A percentile compares a stretch with the other conserved stretches of the same genome.
Conservation (phyloP, 2,797 vertebrate genomes). For the Tamandua tetradactyla region DNA sequence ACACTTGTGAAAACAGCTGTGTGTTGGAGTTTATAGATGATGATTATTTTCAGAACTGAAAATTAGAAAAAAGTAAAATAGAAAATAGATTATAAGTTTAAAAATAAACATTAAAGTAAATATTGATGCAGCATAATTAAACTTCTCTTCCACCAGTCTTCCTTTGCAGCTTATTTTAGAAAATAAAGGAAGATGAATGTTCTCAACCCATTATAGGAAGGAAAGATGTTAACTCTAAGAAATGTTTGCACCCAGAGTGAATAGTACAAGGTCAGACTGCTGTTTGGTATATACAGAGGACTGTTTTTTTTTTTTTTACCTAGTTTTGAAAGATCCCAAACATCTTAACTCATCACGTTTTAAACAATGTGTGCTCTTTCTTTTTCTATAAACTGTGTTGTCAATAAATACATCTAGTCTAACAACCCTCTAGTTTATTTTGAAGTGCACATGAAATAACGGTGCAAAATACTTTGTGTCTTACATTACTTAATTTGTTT, state of each 20-base stretch:
- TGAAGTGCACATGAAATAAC: not conserved
- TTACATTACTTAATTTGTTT: not conserved
- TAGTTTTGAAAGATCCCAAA: not conserved
- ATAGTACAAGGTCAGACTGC: not conserved
- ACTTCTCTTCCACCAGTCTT: not conserved
- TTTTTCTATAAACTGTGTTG: not conserved
- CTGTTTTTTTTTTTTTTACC: not conserved
- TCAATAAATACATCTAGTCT: not conserved
- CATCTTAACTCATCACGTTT: not conserved
- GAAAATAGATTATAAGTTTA: not conserved
- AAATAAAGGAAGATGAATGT: not conserved
- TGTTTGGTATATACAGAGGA: not conserved
- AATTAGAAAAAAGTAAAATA: not conserved
- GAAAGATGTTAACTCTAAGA: not conserved
- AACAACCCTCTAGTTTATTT: not conserved
- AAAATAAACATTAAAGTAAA: not conserved
- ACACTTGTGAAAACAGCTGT: not conserved
- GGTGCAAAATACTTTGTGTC: not conserved
- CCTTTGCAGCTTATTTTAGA: not conserved
- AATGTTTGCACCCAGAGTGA: not conserved
- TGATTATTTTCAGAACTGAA: not conserved
- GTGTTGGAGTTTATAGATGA: not conserved
- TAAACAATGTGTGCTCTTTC: not conserved
- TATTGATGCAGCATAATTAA: not conserved
- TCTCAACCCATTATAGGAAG: not conserved